These are phyloP conservation scores for Synergus gifuensis DNA, from an alignment of 2,888 invertebrate species.

Conservation along the genomic window DNA sequence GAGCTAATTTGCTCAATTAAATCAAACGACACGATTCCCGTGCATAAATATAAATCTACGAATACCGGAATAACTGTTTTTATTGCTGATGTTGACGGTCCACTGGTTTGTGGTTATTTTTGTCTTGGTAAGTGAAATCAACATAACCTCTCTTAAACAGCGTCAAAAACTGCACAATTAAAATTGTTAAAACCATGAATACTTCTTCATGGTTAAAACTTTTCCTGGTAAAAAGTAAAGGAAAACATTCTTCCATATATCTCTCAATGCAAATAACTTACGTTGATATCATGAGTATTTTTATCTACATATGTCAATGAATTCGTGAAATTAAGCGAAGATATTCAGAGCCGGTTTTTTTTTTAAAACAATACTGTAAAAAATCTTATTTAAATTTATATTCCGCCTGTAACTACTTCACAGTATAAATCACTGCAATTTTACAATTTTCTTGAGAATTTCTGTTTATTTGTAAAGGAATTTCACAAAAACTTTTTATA, in stretches of 20 bases:
- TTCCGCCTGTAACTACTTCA: too few relatives aligned
- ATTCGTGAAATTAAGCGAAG: not conserved
- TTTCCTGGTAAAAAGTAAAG: not conserved
- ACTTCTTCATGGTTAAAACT: too few relatives aligned
- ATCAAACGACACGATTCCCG: slow-evolving; percentile 86
- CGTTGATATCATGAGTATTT: not conserved
- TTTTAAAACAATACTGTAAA: not conserved
- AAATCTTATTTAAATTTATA: too few relatives aligned
- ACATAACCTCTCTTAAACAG: slow-evolving; percentile 20
- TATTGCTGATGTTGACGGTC: slow-evolving; percentile 92
- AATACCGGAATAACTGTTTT: slow-evolving; percentile 90
- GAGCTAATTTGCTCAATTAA: slow-evolving; percentile 82
- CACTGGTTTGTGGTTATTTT: slow-evolving; percentile 93
- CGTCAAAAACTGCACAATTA: not conserved
- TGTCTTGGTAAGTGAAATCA: slow-evolving; percentile 84
- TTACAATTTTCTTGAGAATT: too few relatives aligned
- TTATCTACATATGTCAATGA: not conserved
- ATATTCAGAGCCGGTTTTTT: not conserved
- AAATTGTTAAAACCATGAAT: not conserved
- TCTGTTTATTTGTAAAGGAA: too few relatives aligned
- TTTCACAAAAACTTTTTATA: too few relatives aligned
- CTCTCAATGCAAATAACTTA: not conserved
- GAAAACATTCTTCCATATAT: not conserved
- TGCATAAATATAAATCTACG: slow-evolving; percentile 88
- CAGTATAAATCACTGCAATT: too few relatives aligned